A percentile compares a stretch with the other conserved stretches of the same genome.
Evolutionary conservation across 1,140 invertebrate genomes (phyloP).

Genomic region (Diorhabda elongata): DNA sequence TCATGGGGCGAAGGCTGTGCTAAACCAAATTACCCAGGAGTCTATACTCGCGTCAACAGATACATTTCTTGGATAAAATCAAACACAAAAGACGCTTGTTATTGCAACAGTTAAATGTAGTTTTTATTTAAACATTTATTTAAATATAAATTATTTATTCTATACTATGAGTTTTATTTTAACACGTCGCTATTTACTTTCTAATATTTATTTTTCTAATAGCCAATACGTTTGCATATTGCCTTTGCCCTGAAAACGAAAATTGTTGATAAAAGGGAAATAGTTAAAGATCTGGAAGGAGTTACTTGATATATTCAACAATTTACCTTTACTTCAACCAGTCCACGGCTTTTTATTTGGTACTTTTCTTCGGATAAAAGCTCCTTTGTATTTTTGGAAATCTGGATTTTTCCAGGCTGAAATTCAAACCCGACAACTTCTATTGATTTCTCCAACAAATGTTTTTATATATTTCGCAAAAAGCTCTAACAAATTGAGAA

Average conservation of each 20-base stretch:
- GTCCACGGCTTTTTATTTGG: slow-evolving; percentile 60
- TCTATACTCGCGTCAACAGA: slow-evolving; percentile 77
- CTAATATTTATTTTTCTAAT: slow-evolving; percentile 15
- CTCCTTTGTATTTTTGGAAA: slow-evolving; percentile 61
- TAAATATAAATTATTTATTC: not conserved
- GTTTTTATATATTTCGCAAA: no score
- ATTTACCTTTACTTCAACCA: slow-evolving; percentile 70
- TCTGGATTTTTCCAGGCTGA: slow-evolving; percentile 70
- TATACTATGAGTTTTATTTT: not conserved
- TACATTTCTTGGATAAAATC: slow-evolving; percentile 68
- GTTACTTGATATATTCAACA: no score
- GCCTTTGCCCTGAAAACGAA: slow-evolving; percentile 29
- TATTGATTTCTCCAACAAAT: no score
- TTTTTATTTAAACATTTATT: slow-evolving; percentile 15
- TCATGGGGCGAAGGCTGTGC: slow-evolving; percentile 81
- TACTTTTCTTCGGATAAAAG: slow-evolving; percentile 61
- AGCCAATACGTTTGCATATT: slow-evolving; percentile 34
- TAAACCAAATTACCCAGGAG: slow-evolving; percentile 72
- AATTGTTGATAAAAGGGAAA: not conserved
- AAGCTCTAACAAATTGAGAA: no score
- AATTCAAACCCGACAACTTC: slow-evolving; percentile 6
- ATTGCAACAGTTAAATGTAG: slow-evolving; percentile 48
- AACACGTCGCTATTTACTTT: not conserved
- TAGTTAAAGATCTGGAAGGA: no score
- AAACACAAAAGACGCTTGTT: slow-evolving; percentile 65